Conservation (phyloP, 2,113 vertebrate species). For the Noctilio leporinus region DNA sequence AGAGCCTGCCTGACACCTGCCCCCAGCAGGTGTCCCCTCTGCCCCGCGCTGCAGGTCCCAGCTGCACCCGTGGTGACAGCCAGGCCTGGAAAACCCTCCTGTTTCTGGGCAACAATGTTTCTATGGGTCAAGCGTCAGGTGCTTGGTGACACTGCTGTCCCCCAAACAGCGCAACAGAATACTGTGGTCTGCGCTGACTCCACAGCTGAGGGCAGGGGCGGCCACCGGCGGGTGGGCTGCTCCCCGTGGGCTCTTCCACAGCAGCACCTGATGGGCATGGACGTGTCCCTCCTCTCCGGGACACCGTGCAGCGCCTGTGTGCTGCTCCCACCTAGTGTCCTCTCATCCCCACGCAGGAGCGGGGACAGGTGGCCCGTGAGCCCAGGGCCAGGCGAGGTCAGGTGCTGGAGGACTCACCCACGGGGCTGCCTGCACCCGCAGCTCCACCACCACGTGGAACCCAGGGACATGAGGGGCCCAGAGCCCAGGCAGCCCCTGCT, state of each 20-base stretch:
- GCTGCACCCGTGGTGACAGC: background rate
- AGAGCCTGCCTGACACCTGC: background rate
- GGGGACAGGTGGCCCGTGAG: rapidly evolving
- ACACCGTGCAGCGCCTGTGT: rapidly evolving
- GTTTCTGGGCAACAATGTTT: background rate
- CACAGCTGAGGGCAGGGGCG: rapidly evolving
- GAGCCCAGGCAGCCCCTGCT: background rate
- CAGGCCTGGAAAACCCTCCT: background rate
- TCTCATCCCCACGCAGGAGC: background rate
- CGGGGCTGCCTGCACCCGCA: too few relatives aligned
- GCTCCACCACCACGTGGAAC: background rate
- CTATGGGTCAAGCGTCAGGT: rapidly evolving
- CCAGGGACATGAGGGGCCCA: background rate
- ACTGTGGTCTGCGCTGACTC: rapidly evolving
- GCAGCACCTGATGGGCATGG: background rate
- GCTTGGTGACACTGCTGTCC: background rate
- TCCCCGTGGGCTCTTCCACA: rapidly evolving
- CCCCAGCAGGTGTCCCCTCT: rapidly evolving
- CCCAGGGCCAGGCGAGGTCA: rapidly evolving
- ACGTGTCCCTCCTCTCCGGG: rapidly evolving
- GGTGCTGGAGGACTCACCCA: background rate
- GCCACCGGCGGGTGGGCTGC: rapidly evolving
- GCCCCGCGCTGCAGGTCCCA: rapidly evolving
- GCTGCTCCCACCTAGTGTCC: too few relatives aligned
- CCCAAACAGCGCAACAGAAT: background rate